A percentile compares a stretch with the other conserved stretches of the same genome.
Conservation (phyloP, 2,797 vertebrate species). For the Furcifer pardalis region DNA sequence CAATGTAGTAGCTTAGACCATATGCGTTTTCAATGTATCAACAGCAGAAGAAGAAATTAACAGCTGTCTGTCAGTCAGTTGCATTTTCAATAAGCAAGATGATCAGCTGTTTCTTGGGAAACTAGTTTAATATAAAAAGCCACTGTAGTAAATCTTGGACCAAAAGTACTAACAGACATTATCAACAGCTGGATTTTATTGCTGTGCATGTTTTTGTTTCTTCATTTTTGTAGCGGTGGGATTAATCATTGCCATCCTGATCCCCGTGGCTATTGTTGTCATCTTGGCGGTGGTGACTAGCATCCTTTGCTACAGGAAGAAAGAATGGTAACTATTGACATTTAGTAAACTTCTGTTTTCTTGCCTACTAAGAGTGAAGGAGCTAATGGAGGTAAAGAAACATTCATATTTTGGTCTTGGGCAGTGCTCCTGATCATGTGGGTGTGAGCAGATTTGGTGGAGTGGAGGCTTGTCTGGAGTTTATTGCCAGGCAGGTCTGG, state of each 20-base stretch:
- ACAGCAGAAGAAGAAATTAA: not conserved
- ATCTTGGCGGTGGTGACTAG: conserved; percentile 81
- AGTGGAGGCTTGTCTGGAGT: no score
- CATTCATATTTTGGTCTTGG: not conserved
- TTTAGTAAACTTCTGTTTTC: not conserved
- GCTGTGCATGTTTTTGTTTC: not conserved
- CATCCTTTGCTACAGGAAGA: conserved; percentile 89
- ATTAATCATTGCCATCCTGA: conserved; percentile 89
- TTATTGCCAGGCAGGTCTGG: no score
- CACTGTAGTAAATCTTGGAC: not conserved
- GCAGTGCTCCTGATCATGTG: not conserved
- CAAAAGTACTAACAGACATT: not conserved
- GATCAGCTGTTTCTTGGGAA: not conserved
- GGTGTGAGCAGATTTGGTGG: not conserved
- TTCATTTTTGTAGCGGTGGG: conserved; percentile 75
- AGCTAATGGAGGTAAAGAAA: no score
- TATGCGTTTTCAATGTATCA: not conserved
- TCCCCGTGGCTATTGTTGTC: conserved; percentile 82
- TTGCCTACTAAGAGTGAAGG: not conserved
- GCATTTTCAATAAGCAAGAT: not conserved
- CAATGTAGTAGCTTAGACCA: not conserved
- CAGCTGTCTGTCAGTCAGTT: not conserved
- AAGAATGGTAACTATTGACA: conserved; percentile 85
- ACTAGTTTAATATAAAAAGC: not conserved
- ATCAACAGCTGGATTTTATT: not conserved